Evolutionary conservation across 2,888 invertebrate genomes (phyloP), one percentile per base, ranked within the genome.

Genomic region (Chrysolina americana): DNA sequence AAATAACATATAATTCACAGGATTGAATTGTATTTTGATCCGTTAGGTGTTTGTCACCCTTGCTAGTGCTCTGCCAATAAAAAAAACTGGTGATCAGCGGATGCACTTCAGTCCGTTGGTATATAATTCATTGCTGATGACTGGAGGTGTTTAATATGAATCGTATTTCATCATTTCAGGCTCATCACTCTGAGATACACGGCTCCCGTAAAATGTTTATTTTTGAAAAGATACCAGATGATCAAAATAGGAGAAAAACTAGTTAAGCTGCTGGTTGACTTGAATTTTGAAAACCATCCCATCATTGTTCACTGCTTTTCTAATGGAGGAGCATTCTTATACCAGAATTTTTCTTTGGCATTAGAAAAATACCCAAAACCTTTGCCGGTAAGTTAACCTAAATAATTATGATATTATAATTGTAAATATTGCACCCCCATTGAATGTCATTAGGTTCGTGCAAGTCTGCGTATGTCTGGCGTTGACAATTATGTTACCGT

Each of bases 251-350:
- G 93, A 3, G 90, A 90, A 79, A 91, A 92, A 82, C 88, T 94
- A 59, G 89, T 93, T 4, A 92, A 92, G 83, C 87, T 93, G 23
- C 89, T 94, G 69, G 86, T 89, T 62, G 94, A 94, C 76, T 90
- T 93, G 87, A 92, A 91, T 82, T 90, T 94, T 75, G 91, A 93
- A 83, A 90, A 90, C 47, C 93, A 94, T 86, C 94, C 94, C 8
- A 90, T 94, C 70, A 91, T 94, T 76, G 92, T 94, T 84, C 94
- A 94, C 83, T 90, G 93, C 72, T 94, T 94, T 85, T 94, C 94
- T 76, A 94, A 94, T 84, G 93, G 94, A n/a, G 94, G 94, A 19
- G 92, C 93, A 5, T 92, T 92, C 83, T 89, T 94, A 11, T 94
- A 94, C 85, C 92, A 92, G 78, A 92, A 93, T 86, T 91, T 94